phyloP scores from a whole-genome alignment of 2,888 invertebrate species.

The Caenorhabditis parvicauda region DNA sequence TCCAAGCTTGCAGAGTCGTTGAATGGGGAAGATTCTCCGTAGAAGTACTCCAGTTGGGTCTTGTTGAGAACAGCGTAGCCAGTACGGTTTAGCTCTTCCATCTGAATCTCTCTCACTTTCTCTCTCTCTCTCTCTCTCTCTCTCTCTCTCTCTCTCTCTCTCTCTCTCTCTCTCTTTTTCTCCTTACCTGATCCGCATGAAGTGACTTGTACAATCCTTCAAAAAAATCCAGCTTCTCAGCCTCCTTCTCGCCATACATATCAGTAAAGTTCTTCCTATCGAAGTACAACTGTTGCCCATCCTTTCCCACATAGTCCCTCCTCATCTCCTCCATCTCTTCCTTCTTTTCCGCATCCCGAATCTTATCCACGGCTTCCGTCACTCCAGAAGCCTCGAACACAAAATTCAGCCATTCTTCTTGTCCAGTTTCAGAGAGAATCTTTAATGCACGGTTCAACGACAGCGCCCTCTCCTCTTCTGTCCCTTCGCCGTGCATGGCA shows the following conservation, averaged over 20 bases:
- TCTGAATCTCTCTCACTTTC: slow-evolving; percentile 16
- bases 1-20: slow-evolving; percentile 28
- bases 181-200: slow-evolving; percentile 24
- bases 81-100: slow-evolving; percentile 35
- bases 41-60: slow-evolving; percentile 35
- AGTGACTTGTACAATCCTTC: slow-evolving; percentile 26
- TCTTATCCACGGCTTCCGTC: slow-evolving; percentile 30
- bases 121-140: no score
- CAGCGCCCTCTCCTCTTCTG: slow-evolving; percentile 12
- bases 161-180: no score
- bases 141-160: background rate
- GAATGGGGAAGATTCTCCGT: slow-evolving; percentile 39
- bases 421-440: slow-evolving; percentile 21
- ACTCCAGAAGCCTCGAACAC: slow-evolving; percentile 58
- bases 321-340: slow-evolving; percentile 26
- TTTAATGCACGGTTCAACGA: slow-evolving; percentile 20
- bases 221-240: slow-evolving; percentile 26
- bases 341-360: slow-evolving; percentile 19
- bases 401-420: slow-evolving; percentile 56
- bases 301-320: slow-evolving; percentile 18
- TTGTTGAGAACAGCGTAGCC: slow-evolving; percentile 38
- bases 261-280: slow-evolving; percentile 26
- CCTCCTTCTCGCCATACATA: slow-evolving; percentile 27
- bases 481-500: slow-evolving; percentile 47
- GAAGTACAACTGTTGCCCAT: slow-evolving; percentile 32